A percentile compares a stretch with the other conserved stretches of the same genome.
Evolutionary conservation across 2,888 invertebrate genomes (phyloP).

Genomic region (Thereva nobilitata): DNA sequence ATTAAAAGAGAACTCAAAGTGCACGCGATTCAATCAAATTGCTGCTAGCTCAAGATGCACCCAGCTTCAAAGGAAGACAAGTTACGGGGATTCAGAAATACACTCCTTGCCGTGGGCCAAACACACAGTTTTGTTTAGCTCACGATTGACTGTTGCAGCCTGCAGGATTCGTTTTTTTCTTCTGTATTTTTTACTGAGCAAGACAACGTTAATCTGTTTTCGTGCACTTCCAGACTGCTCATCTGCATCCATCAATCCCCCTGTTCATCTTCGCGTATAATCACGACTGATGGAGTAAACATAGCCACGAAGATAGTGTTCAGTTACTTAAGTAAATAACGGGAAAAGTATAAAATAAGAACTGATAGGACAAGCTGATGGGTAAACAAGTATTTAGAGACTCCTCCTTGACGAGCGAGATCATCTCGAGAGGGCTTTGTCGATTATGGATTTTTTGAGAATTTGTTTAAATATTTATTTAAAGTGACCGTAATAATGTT

Average conservation of each 20-base stretch:
- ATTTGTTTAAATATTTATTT: too few relatives aligned
- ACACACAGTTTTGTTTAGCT: too few relatives aligned
- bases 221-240: not conserved
- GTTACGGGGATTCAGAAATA: not conserved
- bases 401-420: too few relatives aligned
- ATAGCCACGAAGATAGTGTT: not conserved
- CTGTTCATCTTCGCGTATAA: conserved; percentile 12
- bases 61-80: conserved; percentile 23
- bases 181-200: not conserved
- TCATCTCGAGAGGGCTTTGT: too few relatives aligned
- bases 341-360: not conserved
- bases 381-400: too few relatives aligned
- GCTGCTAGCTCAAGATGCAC: conserved; percentile 15
- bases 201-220: conserved; percentile 19
- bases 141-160: too few relatives aligned
- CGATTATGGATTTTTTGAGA: too few relatives aligned
- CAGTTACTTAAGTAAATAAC: not conserved
- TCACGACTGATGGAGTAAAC: conserved; percentile 8
- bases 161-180: too few relatives aligned
- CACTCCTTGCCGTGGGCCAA: too few relatives aligned
- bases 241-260: not conserved
- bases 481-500: too few relatives aligned
- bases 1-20: conserved; percentile 21
- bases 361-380: too few relatives aligned
- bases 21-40: conserved; percentile 26